Conservation (phyloP, 1,140 invertebrate genomes). For the Elysia chlorotica region DNA sequence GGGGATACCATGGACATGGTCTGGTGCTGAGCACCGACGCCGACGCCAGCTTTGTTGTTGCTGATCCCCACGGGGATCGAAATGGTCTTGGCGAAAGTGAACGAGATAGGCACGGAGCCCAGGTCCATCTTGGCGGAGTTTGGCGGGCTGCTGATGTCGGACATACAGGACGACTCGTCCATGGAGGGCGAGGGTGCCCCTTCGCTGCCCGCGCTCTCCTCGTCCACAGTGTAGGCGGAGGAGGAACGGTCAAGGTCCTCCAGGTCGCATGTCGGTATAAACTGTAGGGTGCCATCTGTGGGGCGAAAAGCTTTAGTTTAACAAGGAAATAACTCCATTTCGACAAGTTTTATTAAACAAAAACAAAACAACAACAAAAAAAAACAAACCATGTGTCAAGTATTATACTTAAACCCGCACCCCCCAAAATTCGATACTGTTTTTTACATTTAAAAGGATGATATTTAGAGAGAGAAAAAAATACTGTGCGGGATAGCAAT, state of each 20-base stretch:
- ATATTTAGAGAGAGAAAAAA: too few relatives aligned
- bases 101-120: slow-evolving; percentile 7
- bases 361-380: too few relatives aligned
- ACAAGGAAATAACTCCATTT: too few relatives aligned
- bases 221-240: slow-evolving; percentile 82
- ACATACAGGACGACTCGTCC: slow-evolving; percentile 49
- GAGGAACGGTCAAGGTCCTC: slow-evolving; percentile 77
- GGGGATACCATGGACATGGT: neutral
- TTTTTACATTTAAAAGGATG: too few relatives aligned
- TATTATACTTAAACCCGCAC: too few relatives aligned
- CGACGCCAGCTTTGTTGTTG: too few relatives aligned
- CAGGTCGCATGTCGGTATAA: slow-evolving; percentile 89
- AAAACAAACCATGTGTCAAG: too few relatives aligned
- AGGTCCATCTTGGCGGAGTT: slow-evolving; percentile 20
- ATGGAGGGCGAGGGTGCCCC: slow-evolving; percentile 56
- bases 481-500: too few relatives aligned
- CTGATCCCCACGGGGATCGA: slow-evolving; percentile 6
- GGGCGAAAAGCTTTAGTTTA: too few relatives aligned
- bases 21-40: neutral
- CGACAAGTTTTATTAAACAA: too few relatives aligned
- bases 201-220: slow-evolving; percentile 81
- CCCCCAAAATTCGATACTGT: too few relatives aligned
- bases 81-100: slow-evolving; percentile 19
- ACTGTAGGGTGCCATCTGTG: slow-evolving; percentile 84
- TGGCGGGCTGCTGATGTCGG: slow-evolving; percentile 51